phyloP scores from a whole-genome alignment of 2,888 invertebrate species.

The Mythimna vitellina region DNA sequence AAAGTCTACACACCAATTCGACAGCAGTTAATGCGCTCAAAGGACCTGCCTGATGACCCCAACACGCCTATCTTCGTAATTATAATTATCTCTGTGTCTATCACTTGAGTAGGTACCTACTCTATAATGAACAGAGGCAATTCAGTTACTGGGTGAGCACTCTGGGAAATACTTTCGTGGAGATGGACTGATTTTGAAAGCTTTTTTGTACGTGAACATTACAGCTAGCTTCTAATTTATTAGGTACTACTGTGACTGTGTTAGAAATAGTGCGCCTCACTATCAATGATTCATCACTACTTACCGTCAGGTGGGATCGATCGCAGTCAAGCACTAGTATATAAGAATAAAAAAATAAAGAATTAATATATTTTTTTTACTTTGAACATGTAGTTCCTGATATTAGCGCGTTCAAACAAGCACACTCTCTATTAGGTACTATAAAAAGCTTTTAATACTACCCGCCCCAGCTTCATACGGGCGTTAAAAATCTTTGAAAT shows the following conservation, averaged over 20 bases:
- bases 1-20: conserved; percentile 53
- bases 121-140: conserved; percentile 47
- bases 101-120: conserved; percentile 26
- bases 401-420: no score
- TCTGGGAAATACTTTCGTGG: conserved; percentile 55
- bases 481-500: no score
- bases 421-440: no score
- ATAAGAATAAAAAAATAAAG: no score
- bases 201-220: neutral
- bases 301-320: no score
- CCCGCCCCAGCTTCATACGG: no score
- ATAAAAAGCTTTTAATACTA: no score
- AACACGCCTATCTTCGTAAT: conserved; percentile 56
- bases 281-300: no score
- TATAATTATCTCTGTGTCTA: conserved; percentile 58
- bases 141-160: conserved; percentile 12
- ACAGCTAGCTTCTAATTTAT: neutral
- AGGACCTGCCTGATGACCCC: conserved; percentile 68
- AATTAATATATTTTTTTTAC: no score
- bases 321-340: no score
- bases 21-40: conserved; percentile 71
- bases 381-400: no score
- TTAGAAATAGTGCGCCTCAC: no score
- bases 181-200: neutral
- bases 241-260: neutral